Percentiles rank a stretch among this genome's conserved stretches.
phyloP scores from a whole-genome alignment of 2,888 invertebrate species.

The Drosophila infuscata region DNA sequence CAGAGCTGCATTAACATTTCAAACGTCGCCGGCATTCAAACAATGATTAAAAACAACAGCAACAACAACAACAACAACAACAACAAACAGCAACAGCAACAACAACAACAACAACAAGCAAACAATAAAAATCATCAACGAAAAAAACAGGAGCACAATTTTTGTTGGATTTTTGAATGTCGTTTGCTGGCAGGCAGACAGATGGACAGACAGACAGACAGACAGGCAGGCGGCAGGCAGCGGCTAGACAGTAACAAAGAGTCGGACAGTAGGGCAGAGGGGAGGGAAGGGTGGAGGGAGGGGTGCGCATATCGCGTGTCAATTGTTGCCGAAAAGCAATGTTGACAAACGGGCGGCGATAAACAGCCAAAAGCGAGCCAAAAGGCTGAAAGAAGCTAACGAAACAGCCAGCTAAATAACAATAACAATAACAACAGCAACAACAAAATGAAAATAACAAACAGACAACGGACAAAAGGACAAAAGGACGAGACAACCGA shows the following conservation, averaged over 20 bases:
- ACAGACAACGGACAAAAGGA: constrained; percentile 32
- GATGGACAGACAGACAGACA: neutral
- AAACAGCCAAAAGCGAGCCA: constrained; percentile 31
- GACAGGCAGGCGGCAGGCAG: neutral
- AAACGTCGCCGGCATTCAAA: constrained; percentile 43
- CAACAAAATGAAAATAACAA: constrained; percentile 22
- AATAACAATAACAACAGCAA: constrained; percentile 9
- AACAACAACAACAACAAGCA: constrained; percentile 3
- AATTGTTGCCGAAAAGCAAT: constrained; percentile 74
- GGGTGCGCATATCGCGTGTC: constrained; percentile 77
- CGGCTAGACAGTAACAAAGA: constrained; percentile 7
- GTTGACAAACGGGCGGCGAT: constrained; percentile 57
- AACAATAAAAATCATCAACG: constrained; percentile 3
- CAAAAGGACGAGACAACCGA: constrained; percentile 31
- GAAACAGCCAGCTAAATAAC: constrained; percentile 42
- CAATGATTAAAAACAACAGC: constrained; percentile 39
- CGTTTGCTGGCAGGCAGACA: neutral
- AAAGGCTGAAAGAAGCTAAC: constrained; percentile 36
- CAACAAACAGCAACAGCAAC: constrained; percentile 29
- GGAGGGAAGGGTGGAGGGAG: neutral
- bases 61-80: neutral
- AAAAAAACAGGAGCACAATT: neutral
- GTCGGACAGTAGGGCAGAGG: neutral
- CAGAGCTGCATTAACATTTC: constrained; percentile 47
- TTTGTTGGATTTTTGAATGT: constrained; percentile 63